Evolutionary conservation across 2,797 vertebrate species (phyloP).

Genomic region (Schizopygopsis pylzovi): DNA sequence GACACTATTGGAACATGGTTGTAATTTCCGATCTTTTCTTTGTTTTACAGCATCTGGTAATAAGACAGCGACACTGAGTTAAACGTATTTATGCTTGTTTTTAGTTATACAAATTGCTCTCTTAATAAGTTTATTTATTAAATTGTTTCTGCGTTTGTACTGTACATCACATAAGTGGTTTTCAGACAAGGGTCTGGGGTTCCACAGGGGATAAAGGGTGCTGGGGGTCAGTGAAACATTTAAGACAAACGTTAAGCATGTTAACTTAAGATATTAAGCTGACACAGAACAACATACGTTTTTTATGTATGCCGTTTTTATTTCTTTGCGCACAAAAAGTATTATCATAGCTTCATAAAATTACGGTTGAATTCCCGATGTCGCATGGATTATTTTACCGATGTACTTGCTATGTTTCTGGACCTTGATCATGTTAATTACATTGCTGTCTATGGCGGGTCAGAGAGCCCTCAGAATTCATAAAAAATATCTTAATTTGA

Average conservation of each 20-base stretch:
- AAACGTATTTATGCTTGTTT: background rate
- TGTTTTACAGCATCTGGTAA: background rate
- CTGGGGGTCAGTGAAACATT: background rate
- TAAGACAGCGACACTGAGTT: background rate
- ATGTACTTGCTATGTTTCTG: too few relatives aligned
- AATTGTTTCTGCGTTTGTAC: background rate
- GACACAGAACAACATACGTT: too few relatives aligned
- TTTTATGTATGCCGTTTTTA: too few relatives aligned
- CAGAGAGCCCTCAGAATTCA: too few relatives aligned
- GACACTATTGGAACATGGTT: slow-evolving; percentile 17
- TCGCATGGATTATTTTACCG: too few relatives aligned
- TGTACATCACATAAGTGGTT: background rate
- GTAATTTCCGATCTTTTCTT: background rate
- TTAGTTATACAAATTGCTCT: background rate
- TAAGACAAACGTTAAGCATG: background rate
- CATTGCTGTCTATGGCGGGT: too few relatives aligned
- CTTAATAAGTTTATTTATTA: background rate
- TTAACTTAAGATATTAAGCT: background rate
- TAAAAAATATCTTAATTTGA: too few relatives aligned
- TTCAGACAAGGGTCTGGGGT: background rate
- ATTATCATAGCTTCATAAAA: too few relatives aligned
- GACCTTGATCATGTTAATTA: too few relatives aligned
- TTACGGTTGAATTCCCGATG: too few relatives aligned
- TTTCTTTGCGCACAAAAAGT: too few relatives aligned
- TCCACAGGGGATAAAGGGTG: background rate